A percentile compares a stretch with the other conserved stretches of the same genome.
These are phyloP conservation scores for Pseudomugil tenellus DNA, from an alignment of 2,797 vertebrate species.

Conservation along the genomic window DNA sequence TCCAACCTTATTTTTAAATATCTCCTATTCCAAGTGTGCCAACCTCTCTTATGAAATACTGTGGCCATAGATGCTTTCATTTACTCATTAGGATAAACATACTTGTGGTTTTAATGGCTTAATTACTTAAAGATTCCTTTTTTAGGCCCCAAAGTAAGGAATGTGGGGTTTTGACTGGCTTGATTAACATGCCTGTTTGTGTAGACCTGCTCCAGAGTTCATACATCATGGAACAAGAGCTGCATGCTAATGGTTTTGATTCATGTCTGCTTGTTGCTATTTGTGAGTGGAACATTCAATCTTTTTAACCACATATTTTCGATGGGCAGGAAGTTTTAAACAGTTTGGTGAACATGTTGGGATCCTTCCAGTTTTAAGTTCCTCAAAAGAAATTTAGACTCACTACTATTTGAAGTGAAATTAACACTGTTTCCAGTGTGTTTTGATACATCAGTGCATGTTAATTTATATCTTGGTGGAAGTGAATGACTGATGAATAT, in stretches of 20 bases:
- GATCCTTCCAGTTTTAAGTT: too few relatives aligned
- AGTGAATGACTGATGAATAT: not conserved
- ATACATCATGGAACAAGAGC: not conserved
- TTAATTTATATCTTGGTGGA: not conserved
- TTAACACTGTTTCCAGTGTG: not conserved
- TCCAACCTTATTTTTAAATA: too few relatives aligned
- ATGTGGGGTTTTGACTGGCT: not conserved
- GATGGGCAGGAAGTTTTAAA: not conserved
- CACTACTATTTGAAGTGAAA: not conserved
- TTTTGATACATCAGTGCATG: not conserved
- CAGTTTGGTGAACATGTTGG: not conserved
- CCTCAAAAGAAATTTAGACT: too few relatives aligned
- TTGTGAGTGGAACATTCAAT: not conserved
- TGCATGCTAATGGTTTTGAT: conserved; percentile 1
- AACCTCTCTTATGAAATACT: not conserved
- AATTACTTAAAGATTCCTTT: not conserved
- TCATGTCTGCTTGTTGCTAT: not conserved
- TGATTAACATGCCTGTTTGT: not conserved
- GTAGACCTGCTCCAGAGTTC: not conserved
- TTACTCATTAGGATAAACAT: not conserved
- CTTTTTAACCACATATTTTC: not conserved
- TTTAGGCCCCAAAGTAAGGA: not conserved
- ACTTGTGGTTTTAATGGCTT: not conserved
- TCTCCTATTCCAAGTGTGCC: not conserved
- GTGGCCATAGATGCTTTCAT: not conserved